phyloP scores from a whole-genome alignment of 2,888 invertebrate species.

The Heliconius ismenius region DNA sequence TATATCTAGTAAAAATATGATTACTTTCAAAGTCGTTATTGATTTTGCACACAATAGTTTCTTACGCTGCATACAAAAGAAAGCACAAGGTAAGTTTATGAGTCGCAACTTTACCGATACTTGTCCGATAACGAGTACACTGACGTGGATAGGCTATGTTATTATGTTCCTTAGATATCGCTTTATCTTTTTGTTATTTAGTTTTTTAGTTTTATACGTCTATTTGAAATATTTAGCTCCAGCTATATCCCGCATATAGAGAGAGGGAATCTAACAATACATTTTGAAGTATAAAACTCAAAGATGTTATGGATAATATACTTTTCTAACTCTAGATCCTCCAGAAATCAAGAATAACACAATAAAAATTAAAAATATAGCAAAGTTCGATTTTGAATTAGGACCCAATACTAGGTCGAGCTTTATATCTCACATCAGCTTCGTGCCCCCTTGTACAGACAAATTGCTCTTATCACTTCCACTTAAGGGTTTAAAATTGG shows the following conservation, averaged over 20 bases:
- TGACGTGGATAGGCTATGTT: not conserved
- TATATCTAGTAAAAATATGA: not conserved
- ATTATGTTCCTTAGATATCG: conserved; percentile 8
- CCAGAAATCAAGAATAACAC: not conserved
- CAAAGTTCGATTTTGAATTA: conserved; percentile 17
- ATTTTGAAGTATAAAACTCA: not conserved
- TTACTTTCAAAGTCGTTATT: not conserved
- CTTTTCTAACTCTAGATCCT: not conserved
- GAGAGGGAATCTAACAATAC: not conserved
- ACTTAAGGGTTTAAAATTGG: conserved; percentile 43
- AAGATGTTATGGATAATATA: not conserved
- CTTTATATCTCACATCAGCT: conserved; percentile 16
- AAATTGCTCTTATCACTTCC: conserved; percentile 48
- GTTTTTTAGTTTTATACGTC: not conserved
- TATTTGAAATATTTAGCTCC: not conserved
- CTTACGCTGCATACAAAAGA: not conserved
- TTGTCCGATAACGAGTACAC: conserved; percentile 19
- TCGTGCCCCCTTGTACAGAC: conserved; percentile 43
- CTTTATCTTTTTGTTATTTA: not conserved
- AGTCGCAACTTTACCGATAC: conserved; percentile 9
- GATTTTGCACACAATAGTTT: not conserved
- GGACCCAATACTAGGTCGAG: conserved; percentile 18
- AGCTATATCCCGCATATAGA: not conserved
- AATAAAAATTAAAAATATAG: not conserved
- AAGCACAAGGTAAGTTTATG: not conserved